Evolutionary conservation across 2,888 invertebrate genomes (phyloP).

Genomic region (Drosophila peninsularis): DNA sequence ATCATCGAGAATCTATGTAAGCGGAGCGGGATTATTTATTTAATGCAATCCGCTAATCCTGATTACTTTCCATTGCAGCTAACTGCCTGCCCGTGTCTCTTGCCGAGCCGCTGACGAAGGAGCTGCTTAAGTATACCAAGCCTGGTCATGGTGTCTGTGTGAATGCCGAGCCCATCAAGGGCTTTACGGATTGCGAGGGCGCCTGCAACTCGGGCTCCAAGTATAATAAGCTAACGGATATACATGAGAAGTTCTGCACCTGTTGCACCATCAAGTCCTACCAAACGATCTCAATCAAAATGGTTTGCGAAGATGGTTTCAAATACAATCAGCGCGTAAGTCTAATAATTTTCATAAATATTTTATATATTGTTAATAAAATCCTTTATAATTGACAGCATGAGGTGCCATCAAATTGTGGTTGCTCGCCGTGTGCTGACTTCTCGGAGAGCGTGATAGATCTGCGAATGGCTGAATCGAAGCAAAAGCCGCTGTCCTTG

Average conservation of each 20-base stretch:
- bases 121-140: constrained; percentile 86
- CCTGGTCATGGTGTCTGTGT: constrained; percentile 87
- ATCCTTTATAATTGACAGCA: constrained; percentile 54
- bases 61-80: constrained; percentile 81
- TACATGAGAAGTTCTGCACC: constrained; percentile 87
- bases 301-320: constrained; percentile 85
- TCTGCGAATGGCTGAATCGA: constrained; percentile 34
- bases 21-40: constrained; percentile 14
- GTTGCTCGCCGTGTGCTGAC: constrained; percentile 76
- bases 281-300: constrained; percentile 74
- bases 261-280: constrained; percentile 86
- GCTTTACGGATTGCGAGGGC: constrained; percentile 90
- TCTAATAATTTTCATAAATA: not conserved
- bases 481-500: constrained; percentile 32
- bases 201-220: constrained; percentile 89
- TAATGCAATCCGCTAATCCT: not conserved
- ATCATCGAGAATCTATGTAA: constrained; percentile 76
- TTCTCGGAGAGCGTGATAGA: constrained; percentile 46
- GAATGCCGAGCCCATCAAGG: constrained; percentile 87
- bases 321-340: constrained; percentile 50
- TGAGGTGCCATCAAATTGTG: constrained; percentile 80
- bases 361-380: not conserved
- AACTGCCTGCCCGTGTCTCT: constrained; percentile 87
- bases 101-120: constrained; percentile 86
- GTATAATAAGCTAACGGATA: constrained; percentile 87